These are phyloP conservation scores for Catocala fraxini DNA, from an alignment of 2,888 invertebrate genomes.

Conservation along the genomic window DNA sequence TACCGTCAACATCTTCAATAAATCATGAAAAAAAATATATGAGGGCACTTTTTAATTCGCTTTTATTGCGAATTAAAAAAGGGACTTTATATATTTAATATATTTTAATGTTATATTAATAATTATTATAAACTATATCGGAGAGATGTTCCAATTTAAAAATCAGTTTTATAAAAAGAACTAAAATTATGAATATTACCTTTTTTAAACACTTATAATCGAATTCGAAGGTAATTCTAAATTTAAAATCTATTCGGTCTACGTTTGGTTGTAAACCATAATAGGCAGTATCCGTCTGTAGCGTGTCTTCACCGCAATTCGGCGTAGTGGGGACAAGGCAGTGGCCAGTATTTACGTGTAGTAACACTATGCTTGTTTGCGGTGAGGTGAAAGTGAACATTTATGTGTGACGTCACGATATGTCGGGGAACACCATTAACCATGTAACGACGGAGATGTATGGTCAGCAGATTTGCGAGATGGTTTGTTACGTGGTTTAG, in stretches of 20 bases:
- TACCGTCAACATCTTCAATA: neutral
- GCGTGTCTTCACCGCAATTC: constrained; percentile 27
- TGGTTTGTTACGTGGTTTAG: neutral
- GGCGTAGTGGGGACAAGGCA: constrained; percentile 29
- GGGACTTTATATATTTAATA: no score
- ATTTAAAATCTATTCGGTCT: neutral
- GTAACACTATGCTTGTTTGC: constrained; percentile 48
- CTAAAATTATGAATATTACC: neutral
- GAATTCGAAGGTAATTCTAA: neutral
- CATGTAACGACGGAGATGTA: constrained; percentile 65
- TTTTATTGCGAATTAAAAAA: no score
- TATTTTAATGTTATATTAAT: no score
- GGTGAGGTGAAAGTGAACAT: constrained; percentile 73
- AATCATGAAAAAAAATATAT: no score
- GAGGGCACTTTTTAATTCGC: no score
- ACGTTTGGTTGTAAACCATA: neutral
- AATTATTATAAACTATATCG: no score
- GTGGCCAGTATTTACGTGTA: constrained; percentile 47
- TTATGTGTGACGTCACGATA: constrained; percentile 72
- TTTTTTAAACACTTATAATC: no score
- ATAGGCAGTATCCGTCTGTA: neutral
- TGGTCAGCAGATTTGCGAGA: constrained; percentile 49
- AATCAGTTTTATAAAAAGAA: neutral
- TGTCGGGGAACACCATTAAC: constrained; percentile 66
- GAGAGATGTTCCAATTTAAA: no score